Base-by-base conservation (phyloP, 2,888 invertebrate species). In the Melikaiella ostensackeni region DNA sequence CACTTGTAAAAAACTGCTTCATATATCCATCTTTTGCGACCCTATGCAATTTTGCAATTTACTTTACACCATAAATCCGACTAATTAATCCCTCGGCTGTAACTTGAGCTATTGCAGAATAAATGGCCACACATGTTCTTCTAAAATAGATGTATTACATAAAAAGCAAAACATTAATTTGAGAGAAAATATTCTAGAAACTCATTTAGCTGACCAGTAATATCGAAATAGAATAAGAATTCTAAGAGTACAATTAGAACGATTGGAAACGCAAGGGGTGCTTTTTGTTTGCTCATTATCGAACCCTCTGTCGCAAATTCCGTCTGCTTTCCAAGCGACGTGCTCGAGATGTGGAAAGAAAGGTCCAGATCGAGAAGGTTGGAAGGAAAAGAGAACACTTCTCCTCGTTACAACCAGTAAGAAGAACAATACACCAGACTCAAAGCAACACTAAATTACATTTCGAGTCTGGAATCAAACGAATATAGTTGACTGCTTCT, bases 401-500 rank as follows among this genome's bases (percentile, higher is more conserved):
- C 81, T 82, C 81, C 83, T 84, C 77, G 83, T 84, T 85, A 86
- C 80, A 82, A 76, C 80, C 81, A 74, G 79, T 77, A 79, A 81
- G 77, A 82, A 81, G 81, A 82, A 83, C 80, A 86, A 86, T 85
- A 79, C 82, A 75, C 78, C 75, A 77, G 77, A 79, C 84, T 85
- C 86, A 85, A 86, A 87, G 86, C 87, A 84, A 84, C 85, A 87
- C 85, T 70, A 87, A 89, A 88, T 89, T 88, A 88, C 88, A 84
- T 86, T 84, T 86, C 84, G 81, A 87, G 86, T 83, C 85, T 86
- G 82, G 83, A 84, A 85, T 83, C 84, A 84, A 84, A 83, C 82
- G 85, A 80, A 82, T 81, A 83, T 83, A 85, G 82, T 81, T 81
- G 84, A 77, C 77, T 80, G 80, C 80, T 16, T 11, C 79, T 77